Evolutionary conservation across 2,888 invertebrate genomes (phyloP).

Genomic region (Thumatha senex): DNA sequence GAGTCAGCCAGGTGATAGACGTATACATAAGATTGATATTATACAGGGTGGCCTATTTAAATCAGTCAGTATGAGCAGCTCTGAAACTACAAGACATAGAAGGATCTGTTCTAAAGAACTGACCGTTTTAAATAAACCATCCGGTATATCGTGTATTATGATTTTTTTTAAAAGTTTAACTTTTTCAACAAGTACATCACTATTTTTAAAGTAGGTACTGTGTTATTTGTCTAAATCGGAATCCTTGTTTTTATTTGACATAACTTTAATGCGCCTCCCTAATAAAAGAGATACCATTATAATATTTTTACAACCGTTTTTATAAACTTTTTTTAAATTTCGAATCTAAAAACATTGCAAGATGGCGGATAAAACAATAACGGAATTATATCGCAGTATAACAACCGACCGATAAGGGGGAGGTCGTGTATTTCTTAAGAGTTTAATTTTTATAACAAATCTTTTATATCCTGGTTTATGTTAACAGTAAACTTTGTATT

Average conservation of each 20-base stretch:
- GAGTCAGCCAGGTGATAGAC: too few species aligned
- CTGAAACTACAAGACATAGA: too few species aligned
- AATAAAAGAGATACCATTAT: conserved; percentile 47
- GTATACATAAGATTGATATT: too few species aligned
- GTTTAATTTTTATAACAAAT: conserved; percentile 79
- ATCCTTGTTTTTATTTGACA: conserved; percentile 16
- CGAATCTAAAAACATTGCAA: conserved; percentile 58
- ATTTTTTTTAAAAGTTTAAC: too few species aligned
- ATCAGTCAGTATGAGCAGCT: too few species aligned
- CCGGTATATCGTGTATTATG: too few species aligned
- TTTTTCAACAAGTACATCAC: too few species aligned
- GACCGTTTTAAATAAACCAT: too few species aligned
- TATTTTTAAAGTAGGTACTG: not conserved
- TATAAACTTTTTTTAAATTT: conserved; percentile 65
- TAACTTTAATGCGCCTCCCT: conserved; percentile 25
- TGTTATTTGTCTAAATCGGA: not conserved
- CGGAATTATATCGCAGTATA: conserved; percentile 67
- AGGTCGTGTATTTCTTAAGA: conserved; percentile 60
- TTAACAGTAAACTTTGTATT: conserved; percentile 65
- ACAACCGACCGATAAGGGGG: conserved; percentile 58
- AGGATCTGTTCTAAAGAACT: too few species aligned
- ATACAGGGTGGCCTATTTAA: too few species aligned
- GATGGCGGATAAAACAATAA: conserved; percentile 65
- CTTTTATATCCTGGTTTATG: conserved; percentile 73
- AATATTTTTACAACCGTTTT: conserved; percentile 44